Evolutionary conservation across 2,888 invertebrate genomes (phyloP).

Genomic region (Laothoe populi): DNA sequence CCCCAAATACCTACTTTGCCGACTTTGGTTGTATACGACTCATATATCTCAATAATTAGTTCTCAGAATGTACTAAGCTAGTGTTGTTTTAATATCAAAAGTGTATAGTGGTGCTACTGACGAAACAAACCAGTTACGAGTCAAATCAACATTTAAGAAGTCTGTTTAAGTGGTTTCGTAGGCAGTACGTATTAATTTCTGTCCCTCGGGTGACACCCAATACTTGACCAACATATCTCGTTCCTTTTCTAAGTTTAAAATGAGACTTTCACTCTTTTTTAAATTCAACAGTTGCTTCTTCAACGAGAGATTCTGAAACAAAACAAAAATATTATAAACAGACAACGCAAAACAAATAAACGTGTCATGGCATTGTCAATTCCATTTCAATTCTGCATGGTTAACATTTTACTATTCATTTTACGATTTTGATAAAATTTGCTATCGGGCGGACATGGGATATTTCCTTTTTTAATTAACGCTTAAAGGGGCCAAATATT

Average conservation of each 20-base stretch:
- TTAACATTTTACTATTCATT: no score
- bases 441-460: no score
- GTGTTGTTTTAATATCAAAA: neutral
- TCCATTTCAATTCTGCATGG: no score
- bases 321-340: conserved; percentile 31
- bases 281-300: conserved; percentile 72
- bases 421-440: no score
- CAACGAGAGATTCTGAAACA: conserved; percentile 86
- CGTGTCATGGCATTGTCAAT: no score
- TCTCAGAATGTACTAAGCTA: conserved; percentile 13
- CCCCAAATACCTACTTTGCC: no score
- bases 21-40: no score
- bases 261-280: conserved; percentile 85
- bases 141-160: neutral
- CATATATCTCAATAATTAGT: conserved; percentile 8
- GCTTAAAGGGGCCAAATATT: no score
- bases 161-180: conserved; percentile 8
- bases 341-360: neutral
- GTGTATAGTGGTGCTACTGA: neutral
- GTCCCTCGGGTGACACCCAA: conserved; percentile 91
- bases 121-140: neutral
- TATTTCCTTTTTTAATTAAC: no score
- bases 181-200: conserved; percentile 66
- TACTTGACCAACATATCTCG: conserved; percentile 88
- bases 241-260: conserved; percentile 87